Percentiles rank a stretch among this genome's conserved stretches.
phyloP scores from a whole-genome alignment of 2,888 invertebrate genomes.

The Dicyrtomina minuta region DNA sequence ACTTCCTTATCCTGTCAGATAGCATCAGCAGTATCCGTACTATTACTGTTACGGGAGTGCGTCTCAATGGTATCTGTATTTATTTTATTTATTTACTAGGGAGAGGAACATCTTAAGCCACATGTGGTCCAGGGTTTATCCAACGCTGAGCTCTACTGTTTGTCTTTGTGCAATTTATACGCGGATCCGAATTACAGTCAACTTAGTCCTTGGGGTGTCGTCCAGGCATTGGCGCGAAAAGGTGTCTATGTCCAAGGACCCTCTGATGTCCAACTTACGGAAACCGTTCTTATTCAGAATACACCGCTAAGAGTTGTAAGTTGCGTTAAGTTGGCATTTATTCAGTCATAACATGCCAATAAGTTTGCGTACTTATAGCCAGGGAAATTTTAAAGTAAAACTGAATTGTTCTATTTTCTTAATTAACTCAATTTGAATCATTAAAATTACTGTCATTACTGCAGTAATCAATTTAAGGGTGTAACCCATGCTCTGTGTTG shows the following conservation, averaged over 20 bases:
- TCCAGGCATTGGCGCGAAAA: constrained; percentile 88
- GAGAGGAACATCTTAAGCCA: constrained; percentile 90
- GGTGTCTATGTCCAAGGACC: constrained; percentile 83
- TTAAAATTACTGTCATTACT: too few species aligned
- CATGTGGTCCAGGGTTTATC: constrained; percentile 87
- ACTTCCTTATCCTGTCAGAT: background rate
- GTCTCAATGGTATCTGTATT: background rate
- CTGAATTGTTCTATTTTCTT: too few species aligned
- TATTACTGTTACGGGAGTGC: background rate
- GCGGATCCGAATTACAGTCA: constrained; percentile 95
- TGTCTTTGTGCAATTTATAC: constrained; percentile 91
- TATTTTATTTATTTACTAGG: constrained; percentile 62
- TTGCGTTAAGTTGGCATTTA: too few species aligned
- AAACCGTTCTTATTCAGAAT: constrained; percentile 92
- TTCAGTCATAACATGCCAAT: background rate
- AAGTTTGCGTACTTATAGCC: too few species aligned
- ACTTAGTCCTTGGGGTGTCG: constrained; percentile 91
- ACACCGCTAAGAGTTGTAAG: constrained; percentile 90
- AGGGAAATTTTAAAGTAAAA: too few species aligned
- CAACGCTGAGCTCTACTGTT: constrained; percentile 91
- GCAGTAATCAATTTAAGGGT: background rate
- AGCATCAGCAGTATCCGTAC: background rate
- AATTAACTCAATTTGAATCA: too few species aligned
- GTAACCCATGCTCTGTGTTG: too few species aligned
- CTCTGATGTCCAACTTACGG: constrained; percentile 84